Conservation (phyloP, 1,140 invertebrate species). For the Sogatella furcifera region DNA sequence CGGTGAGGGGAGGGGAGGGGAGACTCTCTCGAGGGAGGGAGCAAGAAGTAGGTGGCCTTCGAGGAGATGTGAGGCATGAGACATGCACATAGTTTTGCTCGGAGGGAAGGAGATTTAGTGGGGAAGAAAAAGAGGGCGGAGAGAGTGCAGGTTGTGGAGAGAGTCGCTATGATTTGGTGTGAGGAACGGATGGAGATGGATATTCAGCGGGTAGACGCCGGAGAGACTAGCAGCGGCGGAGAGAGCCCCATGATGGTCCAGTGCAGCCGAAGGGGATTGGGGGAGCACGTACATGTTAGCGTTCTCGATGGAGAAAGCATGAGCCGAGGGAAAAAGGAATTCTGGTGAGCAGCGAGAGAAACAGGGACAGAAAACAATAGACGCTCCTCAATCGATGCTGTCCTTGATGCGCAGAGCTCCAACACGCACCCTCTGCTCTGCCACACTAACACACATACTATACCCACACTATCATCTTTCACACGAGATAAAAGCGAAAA, state of each 20-base stretch:
- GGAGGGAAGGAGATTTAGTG: neutral
- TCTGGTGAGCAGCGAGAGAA: neutral
- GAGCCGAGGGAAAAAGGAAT: no score
- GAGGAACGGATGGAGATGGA: no score
- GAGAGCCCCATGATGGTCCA: no score
- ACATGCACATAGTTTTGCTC: neutral
- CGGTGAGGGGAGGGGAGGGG: neutral
- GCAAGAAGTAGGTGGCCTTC: neutral
- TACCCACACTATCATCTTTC: neutral
- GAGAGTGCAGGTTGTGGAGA: neutral
- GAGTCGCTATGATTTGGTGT: no score
- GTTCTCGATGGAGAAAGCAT: no score
- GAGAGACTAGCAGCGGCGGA: no score
- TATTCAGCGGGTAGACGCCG: no score
- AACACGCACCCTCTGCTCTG: neutral
- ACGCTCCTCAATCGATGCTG: slow-evolving; percentile 1
- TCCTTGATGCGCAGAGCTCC: neutral
- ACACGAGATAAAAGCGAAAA: neutral
- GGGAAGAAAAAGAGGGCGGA: neutral
- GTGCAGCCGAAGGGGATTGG: no score
- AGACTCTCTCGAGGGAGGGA: neutral
- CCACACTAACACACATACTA: neutral
- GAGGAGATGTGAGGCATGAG: neutral
- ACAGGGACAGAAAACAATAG: slow-evolving; percentile 1
- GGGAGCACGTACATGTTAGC: no score